These are phyloP conservation scores for Ephestia elutella DNA, from an alignment of 1,140 invertebrate genomes.

Conservation along the genomic window DNA sequence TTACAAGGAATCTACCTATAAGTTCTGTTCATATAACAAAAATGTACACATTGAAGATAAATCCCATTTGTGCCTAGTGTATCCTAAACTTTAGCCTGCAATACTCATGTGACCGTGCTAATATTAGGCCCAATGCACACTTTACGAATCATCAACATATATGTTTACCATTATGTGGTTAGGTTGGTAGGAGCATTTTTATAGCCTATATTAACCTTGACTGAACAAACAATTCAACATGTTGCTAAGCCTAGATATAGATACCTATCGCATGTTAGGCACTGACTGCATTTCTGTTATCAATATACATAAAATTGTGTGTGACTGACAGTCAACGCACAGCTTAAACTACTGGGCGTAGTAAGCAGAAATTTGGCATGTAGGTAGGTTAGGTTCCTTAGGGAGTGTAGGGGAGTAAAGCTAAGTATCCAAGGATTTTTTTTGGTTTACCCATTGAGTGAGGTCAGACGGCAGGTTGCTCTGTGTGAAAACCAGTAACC, in stretches of 20 bases:
- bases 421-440: too few species aligned
- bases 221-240: neutral
- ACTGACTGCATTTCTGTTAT: neutral
- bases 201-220: constrained; percentile 6
- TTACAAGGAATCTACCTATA: too few species aligned
- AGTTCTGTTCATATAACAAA: neutral
- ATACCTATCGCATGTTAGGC: neutral
- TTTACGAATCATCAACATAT: neutral
- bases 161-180: constrained; percentile 7
- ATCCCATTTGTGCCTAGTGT: neutral
- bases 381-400: too few species aligned
- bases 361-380: too few species aligned
- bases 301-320: too few species aligned
- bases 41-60: neutral
- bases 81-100: neutral
- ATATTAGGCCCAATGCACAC: constrained; percentile 6
- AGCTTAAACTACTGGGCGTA: too few species aligned
- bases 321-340: too few species aligned
- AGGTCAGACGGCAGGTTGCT: too few species aligned
- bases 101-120: constrained; percentile 5
- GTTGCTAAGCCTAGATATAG: neutral
- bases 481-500: too few species aligned
- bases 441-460: too few species aligned
- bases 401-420: too few species aligned
- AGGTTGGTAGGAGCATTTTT: constrained; percentile 5